Evolutionary conservation across 1,140 invertebrate species (phyloP).

Genomic region (Drosophila melanica): DNA sequence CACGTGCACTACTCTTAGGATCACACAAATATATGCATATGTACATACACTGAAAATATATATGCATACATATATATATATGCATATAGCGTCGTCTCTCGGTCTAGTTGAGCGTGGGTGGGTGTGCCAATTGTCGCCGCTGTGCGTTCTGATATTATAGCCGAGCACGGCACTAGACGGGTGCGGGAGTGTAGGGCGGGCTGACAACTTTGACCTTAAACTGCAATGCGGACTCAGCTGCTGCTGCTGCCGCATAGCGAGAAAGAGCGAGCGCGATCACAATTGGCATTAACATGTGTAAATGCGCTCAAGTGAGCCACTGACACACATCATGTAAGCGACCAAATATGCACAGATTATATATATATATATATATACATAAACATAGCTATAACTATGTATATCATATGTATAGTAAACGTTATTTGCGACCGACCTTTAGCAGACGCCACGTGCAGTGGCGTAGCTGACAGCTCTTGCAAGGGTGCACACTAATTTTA

Average conservation of each 20-base stretch:
- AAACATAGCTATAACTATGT: constrained; percentile 1
- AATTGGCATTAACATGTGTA: constrained; percentile 77
- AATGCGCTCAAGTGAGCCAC: constrained; percentile 77
- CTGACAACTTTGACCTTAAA: constrained; percentile 72
- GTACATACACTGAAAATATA: background rate
- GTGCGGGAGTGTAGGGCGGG: constrained; percentile 24
- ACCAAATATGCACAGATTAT: constrained; percentile 7
- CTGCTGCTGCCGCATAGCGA: background rate
- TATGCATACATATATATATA: constrained; percentile 12
- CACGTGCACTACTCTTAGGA: constrained; percentile 20
- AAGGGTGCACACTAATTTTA: background rate
- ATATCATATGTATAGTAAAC: constrained; percentile 6
- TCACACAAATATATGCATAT: background rate
- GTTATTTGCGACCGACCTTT: constrained; percentile 18
- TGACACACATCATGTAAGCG: constrained; percentile 58
- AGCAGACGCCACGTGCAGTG: constrained; percentile 35
- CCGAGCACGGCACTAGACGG: too few relatives aligned
- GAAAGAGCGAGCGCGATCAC: constrained; percentile 29
- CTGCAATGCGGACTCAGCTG: constrained; percentile 22
- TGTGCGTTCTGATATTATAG: background rate
- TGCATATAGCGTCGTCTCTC: constrained; percentile 4
- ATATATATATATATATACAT: constrained; percentile 7
- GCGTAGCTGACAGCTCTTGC: constrained; percentile 25
- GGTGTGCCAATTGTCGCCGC: constrained; percentile 67
- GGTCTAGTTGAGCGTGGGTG: constrained; percentile 63